A percentile compares a stretch with the other conserved stretches of the same genome.
Evolutionary conservation across 2,797 vertebrate species (phyloP).

Genomic region (Erethizon dorsatum): DNA sequence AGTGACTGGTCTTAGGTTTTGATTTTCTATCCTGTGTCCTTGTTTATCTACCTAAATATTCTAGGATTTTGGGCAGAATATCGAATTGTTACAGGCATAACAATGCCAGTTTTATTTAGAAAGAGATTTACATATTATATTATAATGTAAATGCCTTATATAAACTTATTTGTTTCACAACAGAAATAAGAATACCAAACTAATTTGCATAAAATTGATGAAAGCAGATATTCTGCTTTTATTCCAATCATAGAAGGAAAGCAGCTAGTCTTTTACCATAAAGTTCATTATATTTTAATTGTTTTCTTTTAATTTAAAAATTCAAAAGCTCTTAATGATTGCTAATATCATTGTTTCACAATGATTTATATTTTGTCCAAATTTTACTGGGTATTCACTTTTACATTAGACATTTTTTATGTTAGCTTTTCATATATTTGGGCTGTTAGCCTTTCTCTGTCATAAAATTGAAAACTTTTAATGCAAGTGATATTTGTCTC

Average conservation of each 20-base stretch:
- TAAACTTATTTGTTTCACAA: neutral
- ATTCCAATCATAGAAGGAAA: neutral
- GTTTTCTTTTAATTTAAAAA: neutral
- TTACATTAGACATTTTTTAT: neutral
- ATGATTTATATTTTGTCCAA: neutral
- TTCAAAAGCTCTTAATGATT: neutral
- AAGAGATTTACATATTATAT: neutral
- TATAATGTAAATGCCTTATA: neutral
- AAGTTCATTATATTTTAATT: neutral
- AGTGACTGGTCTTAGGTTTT: neutral
- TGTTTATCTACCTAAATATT: neutral
- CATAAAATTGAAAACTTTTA: neutral
- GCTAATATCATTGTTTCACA: neutral
- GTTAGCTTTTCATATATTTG: neutral
- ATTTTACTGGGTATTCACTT: neutral
- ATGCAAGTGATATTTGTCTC: neutral
- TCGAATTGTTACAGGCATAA: neutral
- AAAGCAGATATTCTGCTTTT: too few species aligned
- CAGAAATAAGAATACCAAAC: fast-evolving
- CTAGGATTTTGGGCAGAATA: neutral
- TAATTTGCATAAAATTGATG: neutral
- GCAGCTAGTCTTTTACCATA: neutral
- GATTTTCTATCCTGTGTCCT: neutral
- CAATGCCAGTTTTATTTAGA: neutral
- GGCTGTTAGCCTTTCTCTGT: neutral